Evolutionary conservation across 64 coral and sea anemone species (phyloP).

Genomic region (Dendronephthya gigantea): DNA sequence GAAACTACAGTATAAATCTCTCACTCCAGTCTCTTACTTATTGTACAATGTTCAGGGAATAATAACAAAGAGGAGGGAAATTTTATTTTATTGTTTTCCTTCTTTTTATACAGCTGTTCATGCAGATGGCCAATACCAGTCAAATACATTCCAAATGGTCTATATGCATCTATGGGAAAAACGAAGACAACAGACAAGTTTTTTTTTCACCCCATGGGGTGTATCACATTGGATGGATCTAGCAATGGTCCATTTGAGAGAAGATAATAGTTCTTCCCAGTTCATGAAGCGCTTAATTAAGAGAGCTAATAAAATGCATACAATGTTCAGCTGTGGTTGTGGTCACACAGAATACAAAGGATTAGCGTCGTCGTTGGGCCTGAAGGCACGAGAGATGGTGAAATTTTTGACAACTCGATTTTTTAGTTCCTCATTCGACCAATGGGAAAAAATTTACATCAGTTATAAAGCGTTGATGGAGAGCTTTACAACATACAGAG

Average conservation of each 20-base stretch:
- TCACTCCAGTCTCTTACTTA: not conserved
- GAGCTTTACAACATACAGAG: not conserved
- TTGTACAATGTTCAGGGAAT: too few species aligned
- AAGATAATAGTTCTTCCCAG: not conserved
- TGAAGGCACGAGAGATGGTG: not conserved
- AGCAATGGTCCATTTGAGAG: not conserved
- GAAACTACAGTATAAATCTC: not conserved
- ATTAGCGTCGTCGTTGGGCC: not conserved
- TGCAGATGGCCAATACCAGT: slow-evolving; percentile 9
- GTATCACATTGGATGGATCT: slow-evolving; percentile 3
- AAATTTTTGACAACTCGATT: not conserved
- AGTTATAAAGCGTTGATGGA: slow-evolving; percentile 16
- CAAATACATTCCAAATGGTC: not conserved
- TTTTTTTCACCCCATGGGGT: not conserved
- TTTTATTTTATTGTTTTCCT: not conserved
- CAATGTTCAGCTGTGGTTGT: not conserved
- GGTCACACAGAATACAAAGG: slow-evolving; percentile 8
- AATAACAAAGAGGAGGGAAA: not conserved
- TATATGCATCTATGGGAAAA: not conserved
- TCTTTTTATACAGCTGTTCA: not conserved
- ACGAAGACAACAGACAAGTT: not conserved
- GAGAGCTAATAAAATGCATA: not conserved
- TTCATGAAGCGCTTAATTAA: not conserved
- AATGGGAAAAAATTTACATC: not conserved
- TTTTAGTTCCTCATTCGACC: not conserved